Evolutionary conservation across 1,140 invertebrate species (phyloP).

Genomic region (Sitobion miscanthi): DNA sequence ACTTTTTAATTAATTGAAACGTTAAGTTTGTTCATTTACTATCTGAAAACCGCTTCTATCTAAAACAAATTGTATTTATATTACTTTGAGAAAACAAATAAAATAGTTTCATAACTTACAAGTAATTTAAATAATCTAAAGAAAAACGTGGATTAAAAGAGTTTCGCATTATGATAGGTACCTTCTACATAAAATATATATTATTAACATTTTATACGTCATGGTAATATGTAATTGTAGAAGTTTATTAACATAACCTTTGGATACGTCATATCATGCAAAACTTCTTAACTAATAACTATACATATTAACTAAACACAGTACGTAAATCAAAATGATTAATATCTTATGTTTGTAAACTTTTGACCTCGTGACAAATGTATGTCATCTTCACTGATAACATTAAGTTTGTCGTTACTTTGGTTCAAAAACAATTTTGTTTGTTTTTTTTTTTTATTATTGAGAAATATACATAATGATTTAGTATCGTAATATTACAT

Average conservation of each 20-base stretch:
- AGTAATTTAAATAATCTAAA: background rate
- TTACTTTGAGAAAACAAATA: background rate
- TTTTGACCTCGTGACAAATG: conserved; percentile 34
- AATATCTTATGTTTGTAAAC: conserved; percentile 39
- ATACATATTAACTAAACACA: background rate
- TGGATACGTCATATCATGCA: background rate
- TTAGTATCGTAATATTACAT: background rate
- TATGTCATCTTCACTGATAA: background rate
- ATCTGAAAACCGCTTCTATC: background rate
- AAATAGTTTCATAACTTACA: background rate
- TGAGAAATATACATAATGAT: background rate
- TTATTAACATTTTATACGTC: background rate
- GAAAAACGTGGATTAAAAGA: background rate
- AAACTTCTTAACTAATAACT: conserved; percentile 23
- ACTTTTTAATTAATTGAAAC: background rate
- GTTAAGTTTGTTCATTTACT: background rate
- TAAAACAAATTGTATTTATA: background rate
- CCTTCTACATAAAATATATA: background rate
- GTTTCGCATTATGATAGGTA: background rate
- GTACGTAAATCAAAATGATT: conserved; percentile 47
- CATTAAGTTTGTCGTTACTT: background rate
- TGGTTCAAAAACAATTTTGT: background rate
- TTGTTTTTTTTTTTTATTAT: background rate
- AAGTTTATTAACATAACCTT: conserved; percentile 28
- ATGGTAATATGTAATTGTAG: background rate